A percentile compares a stretch with the other conserved stretches of the same genome.
phyloP scores from a whole-genome alignment of 1,140 invertebrate species.

The Macrotrachela quadricornifera region DNA sequence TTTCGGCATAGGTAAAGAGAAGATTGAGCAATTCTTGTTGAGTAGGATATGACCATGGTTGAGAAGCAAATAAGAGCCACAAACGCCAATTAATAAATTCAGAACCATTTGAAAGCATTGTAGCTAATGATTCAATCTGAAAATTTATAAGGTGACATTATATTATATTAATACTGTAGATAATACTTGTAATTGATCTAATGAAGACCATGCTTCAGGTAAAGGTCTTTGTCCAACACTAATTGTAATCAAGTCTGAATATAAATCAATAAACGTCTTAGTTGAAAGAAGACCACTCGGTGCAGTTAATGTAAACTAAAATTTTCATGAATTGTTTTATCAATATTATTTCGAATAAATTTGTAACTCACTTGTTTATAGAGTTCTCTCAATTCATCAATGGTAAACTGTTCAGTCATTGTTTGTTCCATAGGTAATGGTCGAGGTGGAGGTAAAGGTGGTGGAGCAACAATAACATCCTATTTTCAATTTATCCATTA shows the following conservation, averaged over 20 bases:
- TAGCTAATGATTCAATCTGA: neutral
- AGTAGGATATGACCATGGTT: conserved; percentile 21
- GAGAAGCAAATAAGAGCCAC: conserved; percentile 19
- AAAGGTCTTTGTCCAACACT: conserved; percentile 22
- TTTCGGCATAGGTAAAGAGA: conserved; percentile 17
- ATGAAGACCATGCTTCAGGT: conserved; percentile 24
- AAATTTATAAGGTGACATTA: neutral
- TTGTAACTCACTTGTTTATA: conserved; percentile 17
- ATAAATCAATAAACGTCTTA: conserved; percentile 24
- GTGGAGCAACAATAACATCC: conserved; percentile 21
- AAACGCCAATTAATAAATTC: conserved; percentile 29
- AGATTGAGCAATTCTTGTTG: conserved; percentile 21
- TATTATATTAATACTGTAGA: conserved; percentile 8
- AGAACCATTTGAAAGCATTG: conserved; percentile 12
- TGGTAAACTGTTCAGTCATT: conserved; percentile 20
- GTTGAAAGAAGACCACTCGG: conserved; percentile 25
- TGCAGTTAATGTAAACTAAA: conserved; percentile 21
- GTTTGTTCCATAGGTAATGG: conserved; percentile 16
- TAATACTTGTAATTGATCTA: conserved; percentile 16
- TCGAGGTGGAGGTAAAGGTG: conserved; percentile 17
- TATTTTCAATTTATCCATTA: conserved; percentile 6
- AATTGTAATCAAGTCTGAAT: conserved; percentile 20
- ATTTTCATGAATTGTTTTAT: neutral
- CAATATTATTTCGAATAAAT: neutral
- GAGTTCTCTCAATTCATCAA: conserved; percentile 17